phyloP scores from a whole-genome alignment of 2,888 invertebrate genomes.

The Trichogramma dendrolimi region DNA sequence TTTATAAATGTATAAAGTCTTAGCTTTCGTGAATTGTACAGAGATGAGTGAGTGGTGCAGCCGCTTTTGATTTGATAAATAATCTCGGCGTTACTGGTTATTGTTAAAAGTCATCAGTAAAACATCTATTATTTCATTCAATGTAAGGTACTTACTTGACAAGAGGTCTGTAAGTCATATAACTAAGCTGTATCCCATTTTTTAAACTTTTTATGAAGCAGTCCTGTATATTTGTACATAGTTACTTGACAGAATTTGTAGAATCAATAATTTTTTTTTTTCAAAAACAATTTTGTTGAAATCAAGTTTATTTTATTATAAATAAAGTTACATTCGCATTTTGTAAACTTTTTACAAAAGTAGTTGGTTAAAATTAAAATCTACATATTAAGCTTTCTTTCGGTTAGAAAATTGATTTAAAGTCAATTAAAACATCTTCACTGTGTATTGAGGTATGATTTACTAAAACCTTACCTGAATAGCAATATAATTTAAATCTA shows the following conservation, averaged over 20 bases:
- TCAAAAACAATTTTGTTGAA: slow-evolving; percentile 11
- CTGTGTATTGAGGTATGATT: slow-evolving; percentile 22
- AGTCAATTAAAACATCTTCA: slow-evolving; percentile 19
- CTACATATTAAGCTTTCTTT: slow-evolving; percentile 3
- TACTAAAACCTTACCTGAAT: slow-evolving; percentile 23
- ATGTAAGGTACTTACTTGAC: slow-evolving; percentile 24
- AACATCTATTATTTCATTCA: slow-evolving; percentile 18
- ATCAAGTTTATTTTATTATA: slow-evolving; percentile 17
- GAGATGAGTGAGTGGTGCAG: slow-evolving; percentile 14
- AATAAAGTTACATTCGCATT: slow-evolving; percentile 12
- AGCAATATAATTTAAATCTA: slow-evolving; percentile 27
- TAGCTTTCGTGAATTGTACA: slow-evolving; percentile 22
- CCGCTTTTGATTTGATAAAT: slow-evolving; percentile 19
- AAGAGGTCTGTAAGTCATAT: slow-evolving; percentile 17
- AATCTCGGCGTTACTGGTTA: slow-evolving; percentile 13
- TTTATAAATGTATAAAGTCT: slow-evolving; percentile 11
- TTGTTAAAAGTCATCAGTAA: slow-evolving; percentile 9
- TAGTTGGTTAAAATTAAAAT: slow-evolving; percentile 3
- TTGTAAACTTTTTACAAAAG: slow-evolving; percentile 16
- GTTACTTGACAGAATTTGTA: slow-evolving; percentile 19
- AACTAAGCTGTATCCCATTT: slow-evolving; percentile 4
- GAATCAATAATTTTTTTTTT: slow-evolving; percentile 14
- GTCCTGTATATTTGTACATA: slow-evolving; percentile 30
- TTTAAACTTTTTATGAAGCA: slow-evolving; percentile 18
- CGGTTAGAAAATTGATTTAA: slow-evolving; percentile 16